Conservation (phyloP, 2,113 vertebrate species). For the Chloropsis hardwickii region DNA sequence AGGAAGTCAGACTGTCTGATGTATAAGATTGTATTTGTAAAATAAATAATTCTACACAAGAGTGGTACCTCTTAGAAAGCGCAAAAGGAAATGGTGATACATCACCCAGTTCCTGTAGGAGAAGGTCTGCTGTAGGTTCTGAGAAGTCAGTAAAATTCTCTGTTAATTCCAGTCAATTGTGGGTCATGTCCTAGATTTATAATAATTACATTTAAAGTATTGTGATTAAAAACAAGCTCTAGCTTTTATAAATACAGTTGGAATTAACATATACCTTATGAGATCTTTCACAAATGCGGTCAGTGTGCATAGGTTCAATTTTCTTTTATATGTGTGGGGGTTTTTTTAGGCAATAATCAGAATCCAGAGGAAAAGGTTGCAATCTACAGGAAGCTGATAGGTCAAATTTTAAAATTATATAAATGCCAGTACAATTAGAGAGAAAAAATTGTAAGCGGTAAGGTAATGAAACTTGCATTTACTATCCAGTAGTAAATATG, state of each 20-base stretch:
- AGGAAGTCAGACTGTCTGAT: background rate
- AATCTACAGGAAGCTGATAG: slow-evolving; percentile 17
- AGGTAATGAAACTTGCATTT: slow-evolving; percentile 60
- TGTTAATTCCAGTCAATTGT: background rate
- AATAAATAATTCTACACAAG: background rate
- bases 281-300: background rate
- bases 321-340: background rate
- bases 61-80: background rate
- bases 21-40: background rate
- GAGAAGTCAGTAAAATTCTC: background rate
- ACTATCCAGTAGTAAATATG: background rate
- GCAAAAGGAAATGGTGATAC: background rate
- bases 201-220: background rate
- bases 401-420: slow-evolving; percentile 36
- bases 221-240: background rate
- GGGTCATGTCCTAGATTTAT: background rate
- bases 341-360: background rate
- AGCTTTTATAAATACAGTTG: background rate
- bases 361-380: background rate
- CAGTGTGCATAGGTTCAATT: background rate
- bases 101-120: background rate
- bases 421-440: slow-evolving; percentile 22
- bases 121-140: background rate
- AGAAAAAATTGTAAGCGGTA: background rate
- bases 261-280: background rate